Evolutionary conservation across 2,888 invertebrate species (phyloP).

Genomic region (Watsonalla binaria): DNA sequence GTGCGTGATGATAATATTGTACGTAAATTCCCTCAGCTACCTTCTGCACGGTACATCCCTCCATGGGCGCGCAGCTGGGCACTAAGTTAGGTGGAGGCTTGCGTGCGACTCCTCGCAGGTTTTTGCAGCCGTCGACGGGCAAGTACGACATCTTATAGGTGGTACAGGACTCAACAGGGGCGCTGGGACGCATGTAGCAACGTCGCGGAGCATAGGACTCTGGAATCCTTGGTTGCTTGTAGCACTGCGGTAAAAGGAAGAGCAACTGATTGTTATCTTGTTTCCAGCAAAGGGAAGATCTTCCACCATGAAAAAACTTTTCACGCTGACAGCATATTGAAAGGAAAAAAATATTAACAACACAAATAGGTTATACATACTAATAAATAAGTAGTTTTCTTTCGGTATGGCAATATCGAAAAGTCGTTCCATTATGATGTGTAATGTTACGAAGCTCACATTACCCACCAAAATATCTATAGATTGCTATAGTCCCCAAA

Average conservation of each 20-base stretch:
- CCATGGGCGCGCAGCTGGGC: slow-evolving; percentile 68
- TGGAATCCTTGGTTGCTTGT: slow-evolving; percentile 78
- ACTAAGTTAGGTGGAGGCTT: slow-evolving; percentile 56
- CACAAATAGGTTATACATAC: too few species aligned
- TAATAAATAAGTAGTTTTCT: too few species aligned
- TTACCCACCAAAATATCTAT: too few species aligned
- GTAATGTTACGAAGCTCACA: too few species aligned
- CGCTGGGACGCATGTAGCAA: slow-evolving; percentile 77
- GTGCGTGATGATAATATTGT: too few species aligned
- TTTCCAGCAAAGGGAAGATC: too few species aligned
- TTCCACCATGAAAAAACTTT: too few species aligned
- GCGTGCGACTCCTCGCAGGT: slow-evolving; percentile 52
- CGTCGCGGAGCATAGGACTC: slow-evolving; percentile 77
- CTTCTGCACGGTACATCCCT: slow-evolving; percentile 62
- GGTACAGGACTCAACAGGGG: slow-evolving; percentile 79
- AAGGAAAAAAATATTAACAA: too few species aligned
- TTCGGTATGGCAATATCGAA: too few species aligned
- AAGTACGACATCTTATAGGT: slow-evolving; percentile 83
- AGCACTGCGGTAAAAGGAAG: slow-evolving; percentile 52
- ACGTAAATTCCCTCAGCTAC: slow-evolving; percentile 20
- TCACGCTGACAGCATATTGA: too few species aligned
- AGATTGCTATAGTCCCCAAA: too few species aligned
- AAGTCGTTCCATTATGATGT: background rate
- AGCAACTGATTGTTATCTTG: background rate
- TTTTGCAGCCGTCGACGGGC: slow-evolving; percentile 61